These are phyloP conservation scores for Otus sunia DNA, from an alignment of 2,113 vertebrate genomes.

Conservation along the genomic window DNA sequence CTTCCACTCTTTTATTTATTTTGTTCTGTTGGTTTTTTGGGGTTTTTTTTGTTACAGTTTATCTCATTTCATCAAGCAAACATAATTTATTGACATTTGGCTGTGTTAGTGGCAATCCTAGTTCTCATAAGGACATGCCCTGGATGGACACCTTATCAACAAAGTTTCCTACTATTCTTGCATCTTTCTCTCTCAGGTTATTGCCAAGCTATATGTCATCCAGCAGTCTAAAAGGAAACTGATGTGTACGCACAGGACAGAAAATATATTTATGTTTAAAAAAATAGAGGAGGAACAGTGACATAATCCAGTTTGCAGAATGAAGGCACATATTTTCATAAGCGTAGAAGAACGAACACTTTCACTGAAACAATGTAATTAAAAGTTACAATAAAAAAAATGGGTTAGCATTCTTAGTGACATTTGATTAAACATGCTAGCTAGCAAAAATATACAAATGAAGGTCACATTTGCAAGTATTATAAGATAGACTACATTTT, in stretches of 20 bases:
- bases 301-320: neutral
- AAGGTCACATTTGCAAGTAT: conserved; percentile 88
- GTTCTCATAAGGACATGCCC: neutral
- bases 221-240: neutral
- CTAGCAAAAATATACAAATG: conserved; percentile 71
- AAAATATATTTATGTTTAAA: neutral
- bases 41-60: neutral
- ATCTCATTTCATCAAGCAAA: neutral
- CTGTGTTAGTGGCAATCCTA: neutral
- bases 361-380: conserved; percentile 58
- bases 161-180: neutral
- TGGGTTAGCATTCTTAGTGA: conserved; percentile 65
- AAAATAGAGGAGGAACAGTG: neutral
- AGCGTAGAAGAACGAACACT: conserved; percentile 10
- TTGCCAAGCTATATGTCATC: neutral
- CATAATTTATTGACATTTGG: neutral
- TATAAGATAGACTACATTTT: conserved; percentile 74
- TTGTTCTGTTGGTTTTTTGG: neutral
- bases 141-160: neutral
- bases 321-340: neutral
- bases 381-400: conserved; percentile 58
- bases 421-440: conserved; percentile 77
- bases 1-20: neutral
- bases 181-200: neutral
- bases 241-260: neutral